Evolutionary conservation across 2,113 vertebrate species (phyloP).

Genomic region (Neoarius graeffei): DNA sequence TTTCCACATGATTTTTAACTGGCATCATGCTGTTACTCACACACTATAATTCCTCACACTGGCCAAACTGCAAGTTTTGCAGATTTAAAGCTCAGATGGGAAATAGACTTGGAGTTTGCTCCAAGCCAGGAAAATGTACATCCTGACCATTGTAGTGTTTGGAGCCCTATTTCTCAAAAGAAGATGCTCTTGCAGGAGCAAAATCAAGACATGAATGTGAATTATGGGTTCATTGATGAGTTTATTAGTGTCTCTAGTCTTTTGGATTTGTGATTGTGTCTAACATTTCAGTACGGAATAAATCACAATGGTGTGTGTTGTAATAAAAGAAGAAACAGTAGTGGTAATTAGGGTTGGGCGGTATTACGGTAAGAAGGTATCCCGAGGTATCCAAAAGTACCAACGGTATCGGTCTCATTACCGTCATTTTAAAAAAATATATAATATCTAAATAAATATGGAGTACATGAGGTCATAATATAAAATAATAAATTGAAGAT

Average conservation of each 20-base stretch:
- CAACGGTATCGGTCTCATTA: too few relatives aligned
- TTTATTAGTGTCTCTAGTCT: neutral
- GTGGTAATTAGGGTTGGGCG: too few relatives aligned
- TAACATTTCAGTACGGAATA: neutral
- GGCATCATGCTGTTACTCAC: constrained; percentile 1
- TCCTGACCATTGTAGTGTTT: neutral
- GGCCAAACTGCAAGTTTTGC: constrained; percentile 6
- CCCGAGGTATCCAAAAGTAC: too few relatives aligned
- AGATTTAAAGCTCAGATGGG: constrained; percentile 10
- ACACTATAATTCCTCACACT: constrained; percentile 2
- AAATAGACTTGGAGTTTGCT: neutral
- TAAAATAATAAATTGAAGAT: too few relatives aligned
- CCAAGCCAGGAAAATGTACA: neutral
- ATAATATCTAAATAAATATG: too few relatives aligned
- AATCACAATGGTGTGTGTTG: neutral
- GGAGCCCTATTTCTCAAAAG: neutral
- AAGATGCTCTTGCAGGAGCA: neutral
- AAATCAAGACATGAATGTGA: neutral
- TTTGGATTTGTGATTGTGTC: neutral
- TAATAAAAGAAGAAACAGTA: neutral
- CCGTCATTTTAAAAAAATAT: too few relatives aligned
- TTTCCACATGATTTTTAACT: constrained; percentile 5
- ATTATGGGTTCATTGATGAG: neutral
- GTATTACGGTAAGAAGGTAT: too few relatives aligned
- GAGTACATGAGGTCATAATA: too few relatives aligned